Evolutionary conservation across 2,113 vertebrate species (phyloP), one percentile per base, ranked within the genome.

Genomic region (Hippocampus comes): DNA sequence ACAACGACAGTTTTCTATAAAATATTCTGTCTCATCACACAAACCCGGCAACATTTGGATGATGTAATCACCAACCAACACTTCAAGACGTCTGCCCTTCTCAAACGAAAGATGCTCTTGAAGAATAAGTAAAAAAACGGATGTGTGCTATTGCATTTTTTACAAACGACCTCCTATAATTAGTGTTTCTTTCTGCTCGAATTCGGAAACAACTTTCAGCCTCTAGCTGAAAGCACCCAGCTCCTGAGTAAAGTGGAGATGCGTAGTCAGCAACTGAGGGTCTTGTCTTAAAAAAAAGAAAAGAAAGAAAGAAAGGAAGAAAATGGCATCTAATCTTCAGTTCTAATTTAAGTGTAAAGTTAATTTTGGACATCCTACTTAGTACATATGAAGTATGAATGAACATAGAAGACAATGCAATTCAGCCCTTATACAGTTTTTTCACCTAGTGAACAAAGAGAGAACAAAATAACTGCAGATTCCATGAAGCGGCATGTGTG

Each of bases 41-140:
- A 71, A 78, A 78, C 57, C 49, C 60, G 61, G 73, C 63, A 73
- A 49, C 79, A 67, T 70, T 10, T 42, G 46, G 57, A 55, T 86
- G 78, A 90, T 78, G 86, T 77, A 86, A 88, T 77, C 75, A 73
- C 75, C 11, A 75, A 67, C 74, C 80, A 87, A 85, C 43, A 71
- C 53, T 51, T 41, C 49, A 10, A 18, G 71, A 73, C 51, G 7
- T 5, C 23, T 51, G 23, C n/a, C 17, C 65, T 65, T 12, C 63
- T 78, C 46, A 57, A 57, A 77, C 53, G 23, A 46, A 72, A 72
- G 68, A 67, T 18, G 63, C 30, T 27, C 17, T n/a, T 43, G 15
- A 59, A 70, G 53, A 56, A 21, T 9, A 21, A 14, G 4, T 68
- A 42, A 61, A 27, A 69, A 15, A 69, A 12, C 15, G 60, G 57